Base-by-base conservation (phyloP, 2,797 vertebrate species). In the Ficedula albicollis region DNA sequence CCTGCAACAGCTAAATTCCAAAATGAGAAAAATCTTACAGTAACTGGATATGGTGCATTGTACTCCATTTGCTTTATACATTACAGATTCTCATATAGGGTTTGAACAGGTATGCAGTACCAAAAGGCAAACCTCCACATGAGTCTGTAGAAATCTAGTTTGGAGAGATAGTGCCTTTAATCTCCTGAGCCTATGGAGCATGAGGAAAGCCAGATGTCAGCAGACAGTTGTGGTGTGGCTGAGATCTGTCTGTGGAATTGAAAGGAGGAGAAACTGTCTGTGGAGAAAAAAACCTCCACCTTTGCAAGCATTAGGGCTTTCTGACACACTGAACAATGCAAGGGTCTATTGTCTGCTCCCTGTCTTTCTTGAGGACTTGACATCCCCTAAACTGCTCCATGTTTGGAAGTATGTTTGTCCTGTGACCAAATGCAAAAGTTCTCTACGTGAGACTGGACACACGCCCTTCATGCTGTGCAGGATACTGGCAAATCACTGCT, bases 401-500 rank as follows among this genome's bases (percentile, higher is more conserved):
- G 23, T 44, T 26, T 60, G 62, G 62, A 75, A 63, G 11, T 4
- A 14, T 15, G 26, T 56, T 84, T 87, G 25, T 36, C 82, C 52
- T 56, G 58, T 72, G 41, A 64, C 22, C 19, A 63, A 67, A 81
- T 29, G 30, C 44, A 41, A 15, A 52, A 5, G 0, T 64, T 72
- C 26, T 16, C 41, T 44, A 5, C 1, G 1, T 38, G 21, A 58
- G 32, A 41, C 56, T 38, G 56, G 39, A 30, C 0, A 0, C 29
- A 63, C 0, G 2, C 8, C 26, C 51, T 70, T 27, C n/a, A 10
- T 6, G 30, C 54, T 75, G 32, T 38, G 66, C 23, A 54, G 34
- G 43, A 13, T 30, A 11, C 20, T 48, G 49, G 20, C 46, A 90
- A 64, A 48, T 41, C 2, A 4, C 27, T 60, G 19, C 15, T 38